phyloP scores from a whole-genome alignment of 2,888 invertebrate genomes.

The Schrankia costaestrigalis region DNA sequence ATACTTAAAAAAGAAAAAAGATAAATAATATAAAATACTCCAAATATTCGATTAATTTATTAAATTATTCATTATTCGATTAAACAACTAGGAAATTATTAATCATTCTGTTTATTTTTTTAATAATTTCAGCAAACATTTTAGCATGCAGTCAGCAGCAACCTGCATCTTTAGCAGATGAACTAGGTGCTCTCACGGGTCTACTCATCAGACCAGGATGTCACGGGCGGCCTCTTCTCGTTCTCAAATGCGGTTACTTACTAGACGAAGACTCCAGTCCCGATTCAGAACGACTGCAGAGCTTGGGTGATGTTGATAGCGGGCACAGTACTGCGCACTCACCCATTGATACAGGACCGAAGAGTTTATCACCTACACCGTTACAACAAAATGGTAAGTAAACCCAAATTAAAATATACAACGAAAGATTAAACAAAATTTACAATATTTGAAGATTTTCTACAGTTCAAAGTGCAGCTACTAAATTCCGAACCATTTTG shows the following conservation, averaged over 20 bases:
- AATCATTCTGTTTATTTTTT: slow-evolving; percentile 4
- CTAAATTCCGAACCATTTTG: slow-evolving; percentile 24
- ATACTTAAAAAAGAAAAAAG: too few species aligned
- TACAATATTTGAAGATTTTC: not conserved
- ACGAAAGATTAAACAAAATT: not conserved
- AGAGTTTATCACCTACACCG: slow-evolving; percentile 89
- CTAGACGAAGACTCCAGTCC: slow-evolving; percentile 92
- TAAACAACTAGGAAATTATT: not conserved
- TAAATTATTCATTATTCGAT: not conserved
- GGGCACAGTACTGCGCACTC: slow-evolving; percentile 96
- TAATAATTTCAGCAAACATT: slow-evolving; percentile 80
- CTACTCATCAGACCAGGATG: slow-evolving; percentile 60
- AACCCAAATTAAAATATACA: not conserved
- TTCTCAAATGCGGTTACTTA: slow-evolving; percentile 87
- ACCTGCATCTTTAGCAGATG: slow-evolving; percentile 85
- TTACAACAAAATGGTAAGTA: slow-evolving; percentile 75
- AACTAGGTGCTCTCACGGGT: slow-evolving; percentile 78
- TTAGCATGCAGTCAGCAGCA: slow-evolving; percentile 82
- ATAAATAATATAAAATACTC: too few species aligned
- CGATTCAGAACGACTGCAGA: slow-evolving; percentile 91
- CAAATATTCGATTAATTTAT: too few species aligned
- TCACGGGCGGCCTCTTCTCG: slow-evolving; percentile 80
- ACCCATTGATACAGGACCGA: slow-evolving; percentile 89
- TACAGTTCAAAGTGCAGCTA: not conserved
- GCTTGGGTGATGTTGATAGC: slow-evolving; percentile 88